Conservation (phyloP, 2,888 invertebrate genomes). For the Pheosia gnoma region DNA sequence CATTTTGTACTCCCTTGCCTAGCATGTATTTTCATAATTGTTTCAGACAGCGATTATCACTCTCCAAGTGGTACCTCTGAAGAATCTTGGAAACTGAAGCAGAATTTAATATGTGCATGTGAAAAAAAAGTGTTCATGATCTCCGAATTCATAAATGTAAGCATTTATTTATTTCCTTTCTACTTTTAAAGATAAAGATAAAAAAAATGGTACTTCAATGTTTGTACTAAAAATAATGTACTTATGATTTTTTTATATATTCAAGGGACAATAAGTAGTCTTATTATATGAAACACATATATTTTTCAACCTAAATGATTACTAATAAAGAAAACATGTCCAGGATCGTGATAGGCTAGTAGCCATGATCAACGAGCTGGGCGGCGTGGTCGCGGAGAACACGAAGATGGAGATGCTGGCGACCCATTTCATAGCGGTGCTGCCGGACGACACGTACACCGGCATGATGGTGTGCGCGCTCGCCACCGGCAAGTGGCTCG, state of each 20-base stretch:
- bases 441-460: slow-evolving; percentile 73
- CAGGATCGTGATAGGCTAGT: slow-evolving; percentile 73
- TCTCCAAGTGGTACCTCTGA: slow-evolving; percentile 80
- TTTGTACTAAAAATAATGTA: too few relatives aligned
- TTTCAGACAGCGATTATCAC: slow-evolving; percentile 74
- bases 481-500: slow-evolving; percentile 76
- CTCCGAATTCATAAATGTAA: slow-evolving; percentile 73
- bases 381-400: slow-evolving; percentile 77
- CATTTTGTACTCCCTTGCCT: background rate
- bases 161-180: slow-evolving; percentile 14
- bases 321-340: too few relatives aligned
- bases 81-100: slow-evolving; percentile 78
- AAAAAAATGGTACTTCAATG: too few relatives aligned
- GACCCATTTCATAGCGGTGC: slow-evolving; percentile 72
- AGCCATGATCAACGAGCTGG: slow-evolving; percentile 74
- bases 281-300: too few relatives aligned
- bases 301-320: too few relatives aligned
- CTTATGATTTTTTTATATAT: too few relatives aligned
- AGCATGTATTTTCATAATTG: background rate
- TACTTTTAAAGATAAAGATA: too few relatives aligned
- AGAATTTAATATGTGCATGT: slow-evolving; percentile 77
- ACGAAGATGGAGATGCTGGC: slow-evolving; percentile 81
- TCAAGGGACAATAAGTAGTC: too few relatives aligned
- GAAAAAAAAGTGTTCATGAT: slow-evolving; percentile 79
- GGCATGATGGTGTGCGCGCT: slow-evolving; percentile 81